Conservation (phyloP, 2,797 vertebrate genomes). For the Sebastes baramenuke region DNA sequence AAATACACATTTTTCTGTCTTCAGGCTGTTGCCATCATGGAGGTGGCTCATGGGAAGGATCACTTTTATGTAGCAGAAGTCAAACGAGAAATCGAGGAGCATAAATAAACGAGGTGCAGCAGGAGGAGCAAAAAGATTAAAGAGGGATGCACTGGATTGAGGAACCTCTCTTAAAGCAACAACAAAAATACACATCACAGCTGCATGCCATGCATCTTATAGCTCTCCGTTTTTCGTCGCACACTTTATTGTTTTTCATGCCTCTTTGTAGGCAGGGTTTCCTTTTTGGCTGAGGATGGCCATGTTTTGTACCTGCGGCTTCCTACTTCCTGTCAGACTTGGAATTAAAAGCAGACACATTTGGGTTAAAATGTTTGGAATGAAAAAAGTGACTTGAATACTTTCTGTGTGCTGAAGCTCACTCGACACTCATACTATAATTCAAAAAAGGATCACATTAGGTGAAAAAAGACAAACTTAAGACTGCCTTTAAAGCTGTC, state of each 20-base stretch:
- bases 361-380: conserved; percentile 4
- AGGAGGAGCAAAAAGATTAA: neutral
- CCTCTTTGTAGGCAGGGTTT: conserved; percentile 3
- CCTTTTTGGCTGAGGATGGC: conserved; percentile 18
- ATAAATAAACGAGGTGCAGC: conserved; percentile 61
- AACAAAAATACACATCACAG: conserved; percentile 27
- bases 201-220: conserved; percentile 73
- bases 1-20: conserved; percentile 20
- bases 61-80: conserved; percentile 96
- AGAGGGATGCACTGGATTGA: neutral
- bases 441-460: neutral
- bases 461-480: neutral
- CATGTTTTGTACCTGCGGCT: conserved; percentile 23
- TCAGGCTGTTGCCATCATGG: conserved; percentile 95
- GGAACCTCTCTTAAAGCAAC: conserved; percentile 32
- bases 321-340: conserved; percentile 1
- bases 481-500: conserved; percentile 6
- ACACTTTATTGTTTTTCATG: neutral
- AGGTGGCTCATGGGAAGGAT: conserved; percentile 95
- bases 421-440: neutral
- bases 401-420: conserved; percentile 17
- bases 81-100: conserved; percentile 90
- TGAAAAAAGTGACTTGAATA: neutral
- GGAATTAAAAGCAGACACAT: neutral
- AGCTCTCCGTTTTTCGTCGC: conserved; percentile 37